Evolutionary conservation across 2,113 vertebrate genomes (phyloP).

Genomic region (Lasiurus borealis): DNA sequence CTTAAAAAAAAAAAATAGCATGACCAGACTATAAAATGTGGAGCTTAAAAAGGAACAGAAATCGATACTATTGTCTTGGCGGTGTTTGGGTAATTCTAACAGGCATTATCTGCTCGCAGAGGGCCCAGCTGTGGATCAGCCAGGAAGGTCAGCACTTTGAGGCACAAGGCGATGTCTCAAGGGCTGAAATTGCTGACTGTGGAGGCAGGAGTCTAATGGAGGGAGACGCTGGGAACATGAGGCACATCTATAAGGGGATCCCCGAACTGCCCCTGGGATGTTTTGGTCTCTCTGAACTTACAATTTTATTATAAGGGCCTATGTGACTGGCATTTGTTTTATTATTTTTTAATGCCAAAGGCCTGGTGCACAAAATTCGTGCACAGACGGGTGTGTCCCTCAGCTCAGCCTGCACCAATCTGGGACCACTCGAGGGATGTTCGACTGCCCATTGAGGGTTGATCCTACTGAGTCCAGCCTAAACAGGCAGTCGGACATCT

Average conservation of each 20-base stretch:
- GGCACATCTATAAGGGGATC: neutral
- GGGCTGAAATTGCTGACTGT: neutral
- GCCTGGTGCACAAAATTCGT: too few species aligned
- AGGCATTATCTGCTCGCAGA: neutral
- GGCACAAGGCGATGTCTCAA: neutral
- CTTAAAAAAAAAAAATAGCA: conserved; percentile 38
- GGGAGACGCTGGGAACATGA: neutral
- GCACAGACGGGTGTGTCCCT: too few species aligned
- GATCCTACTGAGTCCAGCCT: too few species aligned
- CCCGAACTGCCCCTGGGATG: neutral
- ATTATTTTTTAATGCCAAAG: conserved; percentile 22
- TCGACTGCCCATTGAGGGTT: too few species aligned
- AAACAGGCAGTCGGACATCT: too few species aligned
- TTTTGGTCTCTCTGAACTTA: neutral
- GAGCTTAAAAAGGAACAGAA: neutral
- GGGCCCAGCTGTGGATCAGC: neutral
- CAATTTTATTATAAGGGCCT: neutral
- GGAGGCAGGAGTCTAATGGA: neutral
- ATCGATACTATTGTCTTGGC: neutral
- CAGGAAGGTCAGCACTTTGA: neutral
- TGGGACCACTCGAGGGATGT: too few species aligned
- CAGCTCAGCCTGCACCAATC: too few species aligned
- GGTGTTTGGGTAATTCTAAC: neutral
- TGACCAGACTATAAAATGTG: neutral
- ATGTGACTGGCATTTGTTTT: neutral